A percentile compares a stretch with the other conserved stretches of the same genome.
Conservation (phyloP, 2,888 invertebrate genomes). For the Ormyrus pomaceus region DNA sequence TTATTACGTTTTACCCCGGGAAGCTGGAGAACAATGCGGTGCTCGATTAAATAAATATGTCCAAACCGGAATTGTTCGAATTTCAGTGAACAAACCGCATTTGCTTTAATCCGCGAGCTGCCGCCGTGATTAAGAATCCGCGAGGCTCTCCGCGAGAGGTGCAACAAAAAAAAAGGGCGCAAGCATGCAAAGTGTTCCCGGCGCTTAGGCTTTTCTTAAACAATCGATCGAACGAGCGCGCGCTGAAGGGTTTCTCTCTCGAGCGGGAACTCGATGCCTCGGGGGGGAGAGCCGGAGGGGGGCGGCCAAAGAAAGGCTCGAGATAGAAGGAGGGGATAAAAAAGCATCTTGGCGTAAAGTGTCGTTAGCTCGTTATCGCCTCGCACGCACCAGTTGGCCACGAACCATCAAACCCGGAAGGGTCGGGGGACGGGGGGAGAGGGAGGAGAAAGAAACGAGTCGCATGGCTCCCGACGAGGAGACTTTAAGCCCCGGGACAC, state of each 20-base stretch:
- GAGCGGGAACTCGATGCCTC: conserved; percentile 8
- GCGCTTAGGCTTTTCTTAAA: conserved; percentile 15
- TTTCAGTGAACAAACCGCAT: too few species aligned
- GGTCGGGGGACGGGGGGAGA: neutral
- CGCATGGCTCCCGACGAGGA: neutral
- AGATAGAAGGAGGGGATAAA: conserved; percentile 28
- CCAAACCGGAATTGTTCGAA: too few species aligned
- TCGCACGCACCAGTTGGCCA: conserved; percentile 56
- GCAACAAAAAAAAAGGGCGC: too few species aligned
- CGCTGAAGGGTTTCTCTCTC: conserved; percentile 22
- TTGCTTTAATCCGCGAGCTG: too few species aligned
- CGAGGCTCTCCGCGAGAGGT: too few species aligned
- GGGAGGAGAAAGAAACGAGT: neutral
- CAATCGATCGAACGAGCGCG: conserved; percentile 43
- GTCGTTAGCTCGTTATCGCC: conserved; percentile 56
- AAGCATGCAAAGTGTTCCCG: conserved; percentile 46
- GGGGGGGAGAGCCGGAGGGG: neutral
- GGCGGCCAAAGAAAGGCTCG: neutral
- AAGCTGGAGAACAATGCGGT: too few species aligned
- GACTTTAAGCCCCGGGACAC: neutral
- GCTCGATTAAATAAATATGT: too few species aligned
- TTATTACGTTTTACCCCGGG: too few species aligned
- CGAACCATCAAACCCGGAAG: conserved; percentile 33
- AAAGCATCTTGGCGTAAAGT: conserved; percentile 53
- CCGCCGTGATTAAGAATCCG: too few species aligned